phyloP scores from a whole-genome alignment of 2,797 vertebrate species.

The Natrix natrix region DNA sequence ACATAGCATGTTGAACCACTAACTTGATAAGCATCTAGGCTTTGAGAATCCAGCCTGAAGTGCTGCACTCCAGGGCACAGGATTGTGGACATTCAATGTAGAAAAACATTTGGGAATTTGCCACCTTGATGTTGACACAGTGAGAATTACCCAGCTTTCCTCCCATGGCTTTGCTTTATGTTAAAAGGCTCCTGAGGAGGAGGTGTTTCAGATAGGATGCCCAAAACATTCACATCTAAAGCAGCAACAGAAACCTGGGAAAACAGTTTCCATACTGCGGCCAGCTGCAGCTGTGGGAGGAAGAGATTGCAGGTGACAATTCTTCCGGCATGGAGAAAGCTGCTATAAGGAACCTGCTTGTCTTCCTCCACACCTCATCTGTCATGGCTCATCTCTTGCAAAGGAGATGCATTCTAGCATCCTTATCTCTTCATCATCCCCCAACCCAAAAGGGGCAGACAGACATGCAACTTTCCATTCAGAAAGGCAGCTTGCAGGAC shows the following conservation, averaged over 20 bases:
- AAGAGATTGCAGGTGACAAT: not conserved
- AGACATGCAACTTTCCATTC: fast-evolving
- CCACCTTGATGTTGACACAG: not conserved
- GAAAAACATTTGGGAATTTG: not conserved
- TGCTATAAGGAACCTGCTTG: not conserved
- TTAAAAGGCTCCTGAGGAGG: not conserved
- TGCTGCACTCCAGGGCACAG: not conserved
- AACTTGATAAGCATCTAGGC: not conserved
- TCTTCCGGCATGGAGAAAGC: not conserved
- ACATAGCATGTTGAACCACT: not conserved
- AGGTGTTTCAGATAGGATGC: not conserved
- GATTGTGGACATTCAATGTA: not conserved
- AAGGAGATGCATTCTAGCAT: not conserved
- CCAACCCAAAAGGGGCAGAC: not conserved
- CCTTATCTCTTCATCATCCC: not conserved
- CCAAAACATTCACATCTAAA: not conserved
- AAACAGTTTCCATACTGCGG: not conserved
- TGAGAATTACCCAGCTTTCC: not conserved
- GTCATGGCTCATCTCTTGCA: not conserved
- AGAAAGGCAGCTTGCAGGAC: not conserved
- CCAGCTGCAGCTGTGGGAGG: not conserved
- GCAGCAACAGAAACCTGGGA: not conserved
- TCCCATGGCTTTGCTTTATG: not conserved
- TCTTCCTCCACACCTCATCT: not conserved
- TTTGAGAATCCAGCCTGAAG: not conserved